Evolutionary conservation across 2,113 vertebrate species (phyloP), one percentile per base, ranked within the genome.

Genomic region (Heloderma charlesbogerti): DNA sequence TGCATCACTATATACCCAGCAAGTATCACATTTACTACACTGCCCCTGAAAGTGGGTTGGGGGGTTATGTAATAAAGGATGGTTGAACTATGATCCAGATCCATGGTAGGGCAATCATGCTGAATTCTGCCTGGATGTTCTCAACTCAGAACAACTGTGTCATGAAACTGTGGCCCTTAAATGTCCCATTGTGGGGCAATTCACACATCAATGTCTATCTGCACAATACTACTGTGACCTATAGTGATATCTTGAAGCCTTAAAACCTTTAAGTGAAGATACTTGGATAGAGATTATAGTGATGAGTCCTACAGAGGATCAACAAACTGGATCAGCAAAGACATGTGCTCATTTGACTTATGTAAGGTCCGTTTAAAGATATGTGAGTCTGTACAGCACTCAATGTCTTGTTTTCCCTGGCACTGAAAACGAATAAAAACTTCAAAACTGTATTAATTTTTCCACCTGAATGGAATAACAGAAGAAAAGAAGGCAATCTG

Each of bases 391-490:
- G 3, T 1, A 22, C 20, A 81, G 15, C 63, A 69, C 45, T 63
- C 37, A 80, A 45, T 12, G 27, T 20, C 15, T 82, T 45, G 34
- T 63, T 77, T 88, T 69, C 81, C 48, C 31, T 18, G 31, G 51
- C 37, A 43, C 18, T 40, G 2, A 88, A 60, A 54, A 60, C 84
- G 9, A 91, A 86, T 67, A 80, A 79, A 71, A 80, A 22, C 29
- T 45, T 88, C 12, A 72, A 51, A 92, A 77, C 0, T n/a, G 13
- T 48, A 74, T 57, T 80, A 82, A 69, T 90, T 89, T 86, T 82
- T 16, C 20, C 34, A 88, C 20, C 34, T 85, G 29, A 80, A 88
- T 84, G 51, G 29, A 60, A 71, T 60, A n/a, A 16, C 9, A 45
- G 72, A 86, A 34, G 34, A 86, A 84, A 40, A 40, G 43, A 79